Conservation (phyloP, 2,888 invertebrate genomes). For the Bellardia pandia region DNA sequence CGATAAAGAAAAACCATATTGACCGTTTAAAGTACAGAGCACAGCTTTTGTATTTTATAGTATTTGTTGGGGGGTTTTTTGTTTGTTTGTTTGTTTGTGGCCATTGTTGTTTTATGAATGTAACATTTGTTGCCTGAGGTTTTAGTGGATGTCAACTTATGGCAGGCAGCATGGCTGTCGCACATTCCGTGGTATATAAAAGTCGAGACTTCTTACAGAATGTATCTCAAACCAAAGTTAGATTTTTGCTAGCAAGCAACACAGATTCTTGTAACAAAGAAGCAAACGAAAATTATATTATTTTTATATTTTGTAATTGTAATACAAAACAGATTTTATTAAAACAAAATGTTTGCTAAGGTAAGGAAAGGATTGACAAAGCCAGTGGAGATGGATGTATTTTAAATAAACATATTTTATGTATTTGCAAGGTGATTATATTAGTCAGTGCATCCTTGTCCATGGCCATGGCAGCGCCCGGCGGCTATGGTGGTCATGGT, state of each 20-base stretch:
- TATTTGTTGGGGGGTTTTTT: slow-evolving; percentile 4
- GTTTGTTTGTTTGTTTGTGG: slow-evolving; percentile 3
- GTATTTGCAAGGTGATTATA: slow-evolving; percentile 78
- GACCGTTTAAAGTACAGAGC: slow-evolving; percentile 63
- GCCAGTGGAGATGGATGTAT: not conserved
- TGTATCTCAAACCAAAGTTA: slow-evolving; percentile 83
- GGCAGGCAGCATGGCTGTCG: slow-evolving; percentile 39
- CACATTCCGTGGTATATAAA: slow-evolving; percentile 80
- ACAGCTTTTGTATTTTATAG: slow-evolving; percentile 26
- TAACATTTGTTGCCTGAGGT: slow-evolving; percentile 50
- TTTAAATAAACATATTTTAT: not conserved
- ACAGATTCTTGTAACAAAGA: slow-evolving; percentile 70
- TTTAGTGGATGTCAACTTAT: slow-evolving; percentile 54
- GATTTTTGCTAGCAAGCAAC: slow-evolving; percentile 82
- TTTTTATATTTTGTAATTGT: slow-evolving; percentile 32
- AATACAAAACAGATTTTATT: not conserved
- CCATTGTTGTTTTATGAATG: slow-evolving; percentile 26
- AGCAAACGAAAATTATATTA: slow-evolving; percentile 25
- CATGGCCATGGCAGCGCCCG: slow-evolving; percentile 78
- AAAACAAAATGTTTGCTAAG: slow-evolving; percentile 81
- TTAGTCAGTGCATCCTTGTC: slow-evolving; percentile 80
- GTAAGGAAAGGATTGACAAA: slow-evolving; percentile 76
- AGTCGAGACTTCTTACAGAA: slow-evolving; percentile 81
- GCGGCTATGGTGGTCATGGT: slow-evolving; percentile 77
- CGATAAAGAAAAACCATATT: slow-evolving; percentile 16